Conservation (phyloP, 2,888 invertebrate species). For the Drosophila affinis region DNA sequence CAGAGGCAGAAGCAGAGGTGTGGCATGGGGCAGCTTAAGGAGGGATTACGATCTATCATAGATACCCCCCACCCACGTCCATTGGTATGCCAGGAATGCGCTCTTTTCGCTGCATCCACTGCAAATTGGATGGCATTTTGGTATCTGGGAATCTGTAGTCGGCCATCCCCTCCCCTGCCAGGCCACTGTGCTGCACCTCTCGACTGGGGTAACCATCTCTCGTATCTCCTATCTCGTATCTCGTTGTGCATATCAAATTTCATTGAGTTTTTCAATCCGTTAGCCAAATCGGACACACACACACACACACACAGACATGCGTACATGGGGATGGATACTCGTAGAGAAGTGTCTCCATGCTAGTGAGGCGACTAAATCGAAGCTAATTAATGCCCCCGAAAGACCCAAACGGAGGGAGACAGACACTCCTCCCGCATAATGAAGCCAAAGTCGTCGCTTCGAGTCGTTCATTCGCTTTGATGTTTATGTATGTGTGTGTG, state of each 20-base stretch:
- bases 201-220: constrained; percentile 35
- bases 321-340: constrained; percentile 28
- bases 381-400: constrained; percentile 73
- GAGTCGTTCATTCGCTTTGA: constrained; percentile 31
- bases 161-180: constrained; percentile 7
- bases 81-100: no score
- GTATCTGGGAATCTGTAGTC: no score
- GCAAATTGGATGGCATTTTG: no score
- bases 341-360: neutral
- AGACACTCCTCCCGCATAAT: constrained; percentile 79
- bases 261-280: constrained; percentile 71
- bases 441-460: constrained; percentile 41
- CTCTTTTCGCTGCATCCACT: no score
- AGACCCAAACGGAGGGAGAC: constrained; percentile 42
- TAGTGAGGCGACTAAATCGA: constrained; percentile 71
- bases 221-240: constrained; percentile 40
- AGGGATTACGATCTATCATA: no score
- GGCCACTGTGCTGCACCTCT: constrained; percentile 51
- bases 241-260: constrained; percentile 75
- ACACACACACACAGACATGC: constrained; percentile 14
- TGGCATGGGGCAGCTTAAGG: neutral
- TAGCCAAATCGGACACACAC: constrained; percentile 52
- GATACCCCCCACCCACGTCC: no score
- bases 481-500: constrained; percentile 10
- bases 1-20: constrained; percentile 15